Conservation (phyloP, 2,113 vertebrate species). For the Psittacula cyanocephala region DNA sequence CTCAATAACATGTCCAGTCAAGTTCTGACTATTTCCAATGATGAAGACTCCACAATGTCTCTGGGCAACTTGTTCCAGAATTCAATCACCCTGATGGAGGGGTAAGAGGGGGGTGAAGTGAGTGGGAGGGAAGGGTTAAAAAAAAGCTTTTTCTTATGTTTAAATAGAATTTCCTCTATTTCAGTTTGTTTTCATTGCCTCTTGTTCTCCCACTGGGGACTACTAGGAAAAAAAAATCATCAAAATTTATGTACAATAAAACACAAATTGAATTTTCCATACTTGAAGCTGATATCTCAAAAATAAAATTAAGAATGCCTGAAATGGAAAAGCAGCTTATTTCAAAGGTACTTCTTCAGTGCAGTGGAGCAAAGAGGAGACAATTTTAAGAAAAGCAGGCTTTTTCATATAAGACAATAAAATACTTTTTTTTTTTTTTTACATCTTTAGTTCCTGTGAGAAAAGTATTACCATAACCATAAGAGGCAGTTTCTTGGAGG, state of each 20-base stretch:
- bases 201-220: not conserved
- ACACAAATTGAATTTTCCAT: not conserved
- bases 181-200: not conserved
- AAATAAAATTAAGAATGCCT: not conserved
- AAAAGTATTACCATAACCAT: not conserved
- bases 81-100: not conserved
- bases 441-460: not conserved
- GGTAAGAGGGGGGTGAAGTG: not conserved
- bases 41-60: not conserved
- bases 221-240: not conserved
- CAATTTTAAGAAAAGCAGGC: not conserved
- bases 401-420: not conserved
- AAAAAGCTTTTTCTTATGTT: not conserved
- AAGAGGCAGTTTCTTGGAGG: not conserved
- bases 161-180: not conserved
- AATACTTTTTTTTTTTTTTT: not conserved
- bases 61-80: not conserved
- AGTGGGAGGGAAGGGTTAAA: not conserved
- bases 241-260: not conserved
- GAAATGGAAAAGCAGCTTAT: not conserved
- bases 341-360: not conserved
- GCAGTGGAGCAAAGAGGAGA: not conserved
- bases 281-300: not conserved
- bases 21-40: not conserved
- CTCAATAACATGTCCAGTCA: no score